Evolutionary conservation across 2,888 invertebrate genomes (phyloP).

Genomic region (Synanthedon tipuliformis): DNA sequence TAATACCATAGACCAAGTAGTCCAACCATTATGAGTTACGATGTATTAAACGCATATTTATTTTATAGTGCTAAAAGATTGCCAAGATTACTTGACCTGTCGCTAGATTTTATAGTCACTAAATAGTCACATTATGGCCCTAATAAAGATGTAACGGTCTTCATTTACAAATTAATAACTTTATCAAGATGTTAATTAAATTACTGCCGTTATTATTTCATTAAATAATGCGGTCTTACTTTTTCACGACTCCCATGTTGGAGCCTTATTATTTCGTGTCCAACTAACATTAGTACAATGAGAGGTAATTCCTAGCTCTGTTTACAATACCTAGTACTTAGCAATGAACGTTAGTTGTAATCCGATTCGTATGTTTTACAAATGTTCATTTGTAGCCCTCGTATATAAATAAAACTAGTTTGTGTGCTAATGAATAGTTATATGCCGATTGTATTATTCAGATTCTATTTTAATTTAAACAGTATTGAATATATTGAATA

Average conservation of each 20-base stretch:
- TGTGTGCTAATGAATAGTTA: slow-evolving; percentile 41
- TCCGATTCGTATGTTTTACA: slow-evolving; percentile 36
- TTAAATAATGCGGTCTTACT: background rate
- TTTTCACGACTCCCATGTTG: background rate
- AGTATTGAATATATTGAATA: no score
- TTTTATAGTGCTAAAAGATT: background rate
- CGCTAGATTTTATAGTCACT: background rate
- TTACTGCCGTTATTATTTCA: background rate
- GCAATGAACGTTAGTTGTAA: slow-evolving; percentile 41
- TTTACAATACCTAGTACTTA: slow-evolving; percentile 31
- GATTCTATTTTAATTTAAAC: no score
- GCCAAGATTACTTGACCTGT: background rate
- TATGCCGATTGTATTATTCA: no score
- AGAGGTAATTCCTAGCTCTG: slow-evolving; percentile 5
- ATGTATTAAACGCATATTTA: background rate
- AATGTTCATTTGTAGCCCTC: slow-evolving; percentile 23
- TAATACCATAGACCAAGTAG: no score
- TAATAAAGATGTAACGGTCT: background rate
- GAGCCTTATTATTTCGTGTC: background rate
- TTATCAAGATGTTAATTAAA: background rate
- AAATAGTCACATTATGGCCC: background rate
- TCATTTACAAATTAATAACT: background rate
- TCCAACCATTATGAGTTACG: background rate
- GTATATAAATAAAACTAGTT: slow-evolving; percentile 30
- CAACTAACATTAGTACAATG: background rate